Evolutionary conservation across 2,888 invertebrate species (phyloP).

Genomic region (Endotricha flammealis): DNA sequence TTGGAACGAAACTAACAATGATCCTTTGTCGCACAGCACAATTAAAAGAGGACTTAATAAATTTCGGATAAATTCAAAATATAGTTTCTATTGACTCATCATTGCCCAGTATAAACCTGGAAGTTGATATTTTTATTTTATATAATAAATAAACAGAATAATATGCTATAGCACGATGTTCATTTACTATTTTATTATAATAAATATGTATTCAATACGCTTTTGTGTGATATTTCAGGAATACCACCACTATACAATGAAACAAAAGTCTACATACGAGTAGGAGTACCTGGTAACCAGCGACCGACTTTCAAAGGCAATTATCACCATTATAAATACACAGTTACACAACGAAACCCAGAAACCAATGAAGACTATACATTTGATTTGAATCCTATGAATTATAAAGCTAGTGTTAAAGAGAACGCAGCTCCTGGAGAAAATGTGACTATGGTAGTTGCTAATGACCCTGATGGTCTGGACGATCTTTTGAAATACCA

Average conservation of each 20-base stretch:
- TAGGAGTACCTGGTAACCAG: constrained; percentile 88
- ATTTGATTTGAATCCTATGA: constrained; percentile 81
- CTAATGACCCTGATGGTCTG: constrained; percentile 88
- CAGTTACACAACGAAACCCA: constrained; percentile 44
- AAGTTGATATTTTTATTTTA: too few relatives aligned
- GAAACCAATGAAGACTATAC: constrained; percentile 58
- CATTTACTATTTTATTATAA: too few relatives aligned
- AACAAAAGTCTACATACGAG: constrained; percentile 82
- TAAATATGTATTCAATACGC: too few relatives aligned
- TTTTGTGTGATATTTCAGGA: constrained; percentile 58
- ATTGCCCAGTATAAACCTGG: too few relatives aligned
- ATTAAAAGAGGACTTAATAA: too few relatives aligned
- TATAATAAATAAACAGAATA: too few relatives aligned
- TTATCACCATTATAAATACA: constrained; percentile 78
- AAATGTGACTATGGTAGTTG: constrained; percentile 83
- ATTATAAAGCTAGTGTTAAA: constrained; percentile 83
- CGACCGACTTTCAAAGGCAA: constrained; percentile 88
- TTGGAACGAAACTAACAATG: too few relatives aligned
- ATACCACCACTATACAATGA: constrained; percentile 82
- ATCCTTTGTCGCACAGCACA: too few relatives aligned
- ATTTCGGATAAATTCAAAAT: too few relatives aligned
- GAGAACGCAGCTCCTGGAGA: constrained; percentile 84
- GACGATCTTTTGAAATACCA: constrained; percentile 83
- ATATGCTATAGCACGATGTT: too few relatives aligned
- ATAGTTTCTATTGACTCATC: too few relatives aligned